A percentile compares a stretch with the other conserved stretches of the same genome.
Conservation (phyloP, 2,888 invertebrate species). For the Galerucella calmariensis region DNA sequence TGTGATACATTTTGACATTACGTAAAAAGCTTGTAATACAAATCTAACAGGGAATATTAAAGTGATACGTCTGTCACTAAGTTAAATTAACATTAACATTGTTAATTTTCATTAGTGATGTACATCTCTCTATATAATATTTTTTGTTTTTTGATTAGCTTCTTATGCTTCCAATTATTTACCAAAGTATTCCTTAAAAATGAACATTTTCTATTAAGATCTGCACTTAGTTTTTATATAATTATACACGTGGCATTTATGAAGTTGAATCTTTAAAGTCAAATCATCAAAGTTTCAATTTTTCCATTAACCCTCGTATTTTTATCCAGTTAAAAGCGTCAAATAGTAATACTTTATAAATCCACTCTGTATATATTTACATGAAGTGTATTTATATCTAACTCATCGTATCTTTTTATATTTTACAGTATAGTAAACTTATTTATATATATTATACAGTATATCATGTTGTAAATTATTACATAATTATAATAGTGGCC, state of each 20-base stretch:
- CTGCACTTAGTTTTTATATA: constrained; percentile 39
- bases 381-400: constrained; percentile 18
- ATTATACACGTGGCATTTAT: constrained; percentile 34
- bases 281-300: neutral
- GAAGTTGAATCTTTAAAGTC: constrained; percentile 33
- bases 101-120: constrained; percentile 63
- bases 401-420: constrained; percentile 41
- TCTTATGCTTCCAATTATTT: constrained; percentile 49
- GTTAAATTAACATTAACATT: neutral
- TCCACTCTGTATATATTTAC: constrained; percentile 27
- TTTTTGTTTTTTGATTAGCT: constrained; percentile 37
- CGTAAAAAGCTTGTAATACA: neutral
- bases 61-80: neutral
- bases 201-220: constrained; percentile 49
- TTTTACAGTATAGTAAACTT: constrained; percentile 39
- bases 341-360: neutral
- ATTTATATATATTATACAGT: constrained; percentile 26
- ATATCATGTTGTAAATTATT: constrained; percentile 34
- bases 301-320: no score
- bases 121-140: constrained; percentile 33
- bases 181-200: constrained; percentile 58
- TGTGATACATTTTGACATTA: neutral
- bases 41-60: neutral
- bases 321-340: neutral
- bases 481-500: constrained; percentile 25